These are phyloP conservation scores for Epinephelus malabaricus DNA, from an alignment of 2,797 vertebrate species.

Conservation along the genomic window DNA sequence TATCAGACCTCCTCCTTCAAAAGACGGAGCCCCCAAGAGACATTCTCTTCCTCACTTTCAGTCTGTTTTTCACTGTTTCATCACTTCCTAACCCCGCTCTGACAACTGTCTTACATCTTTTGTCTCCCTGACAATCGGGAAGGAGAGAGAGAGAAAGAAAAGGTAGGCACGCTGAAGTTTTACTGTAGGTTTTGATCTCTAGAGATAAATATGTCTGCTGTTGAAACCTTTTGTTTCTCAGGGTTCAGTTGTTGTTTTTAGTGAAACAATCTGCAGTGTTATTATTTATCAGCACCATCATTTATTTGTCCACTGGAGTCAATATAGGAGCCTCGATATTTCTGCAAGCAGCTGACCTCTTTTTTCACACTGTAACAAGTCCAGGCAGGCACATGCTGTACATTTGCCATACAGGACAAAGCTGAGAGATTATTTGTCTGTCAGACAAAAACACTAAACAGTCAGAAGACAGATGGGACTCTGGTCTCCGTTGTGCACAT, in stretches of 20 bases:
- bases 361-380: constrained; percentile 5
- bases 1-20: constrained; percentile 60
- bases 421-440: constrained; percentile 54
- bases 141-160: not conserved
- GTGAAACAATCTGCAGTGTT: not conserved
- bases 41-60: constrained; percentile 32
- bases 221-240: constrained; percentile 6
- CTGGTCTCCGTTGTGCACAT: constrained; percentile 31
- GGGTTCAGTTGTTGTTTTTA: not conserved
- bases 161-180: not conserved
- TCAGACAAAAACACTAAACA: constrained; percentile 64
- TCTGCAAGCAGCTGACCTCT: not conserved
- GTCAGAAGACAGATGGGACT: constrained; percentile 59
- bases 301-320: not conserved
- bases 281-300: constrained; percentile 7
- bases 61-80: constrained; percentile 51
- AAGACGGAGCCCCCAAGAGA: constrained; percentile 43
- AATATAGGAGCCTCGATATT: not conserved
- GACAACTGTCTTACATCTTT: constrained; percentile 56
- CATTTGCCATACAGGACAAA: constrained; percentile 22
- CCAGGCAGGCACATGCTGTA: not conserved
- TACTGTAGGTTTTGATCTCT: constrained; percentile 25
- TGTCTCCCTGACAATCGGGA: constrained; percentile 45
- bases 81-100: constrained; percentile 47
- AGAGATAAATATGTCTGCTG: not conserved